Percentiles rank a stretch among this genome's conserved stretches.
These are phyloP conservation scores for Ancistrus triradiatus DNA, from an alignment of 2,113 vertebrate species.

Conservation along the genomic window DNA sequence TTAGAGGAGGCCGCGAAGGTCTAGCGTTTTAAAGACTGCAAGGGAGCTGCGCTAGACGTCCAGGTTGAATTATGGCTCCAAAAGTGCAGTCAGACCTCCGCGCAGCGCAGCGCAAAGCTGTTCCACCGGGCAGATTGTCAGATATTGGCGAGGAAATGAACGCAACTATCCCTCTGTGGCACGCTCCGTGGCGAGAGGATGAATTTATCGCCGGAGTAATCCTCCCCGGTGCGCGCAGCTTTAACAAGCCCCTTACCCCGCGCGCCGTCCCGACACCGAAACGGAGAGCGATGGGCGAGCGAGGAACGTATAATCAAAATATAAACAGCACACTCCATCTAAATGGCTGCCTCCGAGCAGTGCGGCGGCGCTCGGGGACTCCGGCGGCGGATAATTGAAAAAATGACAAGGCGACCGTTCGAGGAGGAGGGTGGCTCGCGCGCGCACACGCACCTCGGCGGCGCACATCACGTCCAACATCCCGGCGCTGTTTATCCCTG, in stretches of 20 bases:
- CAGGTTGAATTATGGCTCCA: constrained; percentile 32
- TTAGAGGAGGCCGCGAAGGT: constrained; percentile 43
- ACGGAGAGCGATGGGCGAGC: constrained; percentile 45
- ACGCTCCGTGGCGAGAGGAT: constrained; percentile 20
- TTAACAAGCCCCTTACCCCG: constrained; percentile 34
- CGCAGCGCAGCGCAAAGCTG: constrained; percentile 1
- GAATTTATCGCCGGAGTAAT: constrained; percentile 42
- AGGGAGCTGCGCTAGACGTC: constrained; percentile 22
- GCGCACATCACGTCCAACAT: constrained; percentile 56
- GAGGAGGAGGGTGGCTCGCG: constrained; percentile 46
- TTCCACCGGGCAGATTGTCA: constrained; percentile 23
- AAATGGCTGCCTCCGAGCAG: constrained; percentile 63
- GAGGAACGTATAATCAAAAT: constrained; percentile 67
- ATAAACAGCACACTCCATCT: constrained; percentile 71
- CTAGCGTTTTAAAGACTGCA: constrained; percentile 37
- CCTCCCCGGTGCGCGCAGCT: constrained; percentile 27
- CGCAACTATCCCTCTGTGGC: constrained; percentile 24
- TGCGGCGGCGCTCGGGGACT: constrained; percentile 53
- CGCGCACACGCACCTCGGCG: constrained; percentile 33
- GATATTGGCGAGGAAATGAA: constrained; percentile 31
- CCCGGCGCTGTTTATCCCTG: constrained; percentile 74
- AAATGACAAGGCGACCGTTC: constrained; percentile 68
- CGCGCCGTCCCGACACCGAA: constrained; percentile 14
- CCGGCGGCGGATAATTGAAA: constrained; percentile 69
- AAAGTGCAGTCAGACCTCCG: constrained; percentile 8